These are phyloP conservation scores for Temnothorax nylanderi DNA, from an alignment of 1,140 invertebrate species.

Conservation along the genomic window DNA sequence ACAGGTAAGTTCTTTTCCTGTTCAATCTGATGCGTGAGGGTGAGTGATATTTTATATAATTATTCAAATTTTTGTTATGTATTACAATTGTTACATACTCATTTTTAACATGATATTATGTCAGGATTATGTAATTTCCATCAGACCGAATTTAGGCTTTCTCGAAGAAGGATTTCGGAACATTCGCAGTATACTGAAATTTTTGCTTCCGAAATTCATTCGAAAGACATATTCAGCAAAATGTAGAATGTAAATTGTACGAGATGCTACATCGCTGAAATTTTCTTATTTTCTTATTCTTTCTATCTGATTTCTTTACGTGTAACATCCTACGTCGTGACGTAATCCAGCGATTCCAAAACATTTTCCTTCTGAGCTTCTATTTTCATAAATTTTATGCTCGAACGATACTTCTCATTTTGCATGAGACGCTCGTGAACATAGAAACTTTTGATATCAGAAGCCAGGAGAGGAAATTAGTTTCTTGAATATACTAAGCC, in stretches of 20 bases:
- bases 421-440: not conserved
- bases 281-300: not conserved
- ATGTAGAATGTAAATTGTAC: slow-evolving; percentile 20
- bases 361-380: slow-evolving; percentile 3
- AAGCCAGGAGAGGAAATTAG: slow-evolving; percentile 33
- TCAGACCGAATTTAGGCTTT: not conserved
- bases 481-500: slow-evolving; percentile 30
- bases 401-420: slow-evolving; percentile 1
- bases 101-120: not conserved
- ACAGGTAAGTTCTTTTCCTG: slow-evolving; percentile 26
- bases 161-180: not conserved
- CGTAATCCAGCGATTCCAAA: slow-evolving; percentile 6
- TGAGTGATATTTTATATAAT: slow-evolving; percentile 24
- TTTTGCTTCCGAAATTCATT: slow-evolving; percentile 7
- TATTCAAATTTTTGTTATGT: not conserved
- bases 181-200: not conserved
- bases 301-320: not conserved
- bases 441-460: slow-evolving; percentile 24
- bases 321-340: not conserved
- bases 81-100: not conserved
- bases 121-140: not conserved
- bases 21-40: not conserved
- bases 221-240: not conserved
- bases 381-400: slow-evolving; percentile 52
- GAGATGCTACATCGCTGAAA: not conserved